These are phyloP conservation scores for Spodoptera litura DNA, from an alignment of 1,140 invertebrate species.

Conservation along the genomic window DNA sequence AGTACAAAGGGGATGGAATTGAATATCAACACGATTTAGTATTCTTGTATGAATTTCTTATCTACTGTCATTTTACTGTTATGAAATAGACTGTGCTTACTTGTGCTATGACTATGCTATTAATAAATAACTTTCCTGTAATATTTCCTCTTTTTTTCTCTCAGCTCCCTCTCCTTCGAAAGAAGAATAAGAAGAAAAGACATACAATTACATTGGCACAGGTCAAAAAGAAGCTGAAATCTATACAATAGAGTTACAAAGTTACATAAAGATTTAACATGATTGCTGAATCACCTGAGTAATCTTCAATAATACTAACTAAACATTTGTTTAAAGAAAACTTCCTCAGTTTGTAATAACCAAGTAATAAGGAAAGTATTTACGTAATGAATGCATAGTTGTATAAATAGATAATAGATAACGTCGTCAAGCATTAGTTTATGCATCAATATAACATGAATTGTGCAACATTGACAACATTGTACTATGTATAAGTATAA, in stretches of 20 bases:
- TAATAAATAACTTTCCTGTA: neutral
- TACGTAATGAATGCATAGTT: constrained; percentile 13
- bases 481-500: too few species aligned
- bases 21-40: constrained; percentile 26
- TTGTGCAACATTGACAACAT: constrained; percentile 8
- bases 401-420: constrained; percentile 23
- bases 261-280: neutral
- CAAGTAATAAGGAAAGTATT: constrained; percentile 20
- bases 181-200: too few species aligned
- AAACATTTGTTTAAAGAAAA: constrained; percentile 17
- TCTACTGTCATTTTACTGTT: constrained; percentile 10
- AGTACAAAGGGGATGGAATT: constrained; percentile 38
- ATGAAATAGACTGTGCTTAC: neutral
- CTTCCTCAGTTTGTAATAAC: constrained; percentile 4
- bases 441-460: constrained; percentile 13
- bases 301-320: neutral
- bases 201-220: too few species aligned
- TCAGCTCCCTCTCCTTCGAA: too few species aligned
- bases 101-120: neutral
- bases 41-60: constrained; percentile 31
- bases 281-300: constrained; percentile 1
- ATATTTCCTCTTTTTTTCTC: too few species aligned
- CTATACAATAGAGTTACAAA: neutral
- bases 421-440: constrained; percentile 8
- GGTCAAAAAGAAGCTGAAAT: too few species aligned